Evolutionary conservation across 37 sponge, comb jelly and placozoan species (phyloP).

Genomic region (Diacarnus erythraeanus): DNA sequence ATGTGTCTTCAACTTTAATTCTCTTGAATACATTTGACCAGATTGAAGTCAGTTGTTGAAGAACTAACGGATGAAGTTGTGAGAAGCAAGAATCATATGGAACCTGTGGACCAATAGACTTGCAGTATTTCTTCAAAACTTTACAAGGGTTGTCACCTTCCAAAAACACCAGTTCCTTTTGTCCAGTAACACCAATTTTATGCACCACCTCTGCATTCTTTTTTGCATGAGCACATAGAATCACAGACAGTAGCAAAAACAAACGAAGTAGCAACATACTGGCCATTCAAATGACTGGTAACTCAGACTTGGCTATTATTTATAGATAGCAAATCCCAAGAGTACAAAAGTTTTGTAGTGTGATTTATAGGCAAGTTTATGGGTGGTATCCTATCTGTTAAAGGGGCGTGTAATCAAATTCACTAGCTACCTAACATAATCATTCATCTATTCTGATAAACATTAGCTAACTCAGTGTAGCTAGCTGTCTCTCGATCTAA

Average conservation of each 20-base stretch:
- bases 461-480: neutral
- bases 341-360: too few species aligned
- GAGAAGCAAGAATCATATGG: conserved; percentile 60
- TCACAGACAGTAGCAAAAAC: neutral
- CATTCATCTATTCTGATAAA: neutral
- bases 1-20: conserved; percentile 54
- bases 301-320: too few species aligned
- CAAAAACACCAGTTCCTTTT: conserved; percentile 50
- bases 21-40: conserved; percentile 47
- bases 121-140: conserved; percentile 77
- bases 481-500: neutral
- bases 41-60: conserved; percentile 50
- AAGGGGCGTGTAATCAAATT: neutral
- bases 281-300: neutral
- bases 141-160: conserved; percentile 79
- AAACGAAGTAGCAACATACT: neutral
- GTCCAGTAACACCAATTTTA: conserved; percentile 49
- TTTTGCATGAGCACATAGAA: neutral
- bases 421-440: too few species aligned
- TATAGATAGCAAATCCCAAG: too few species aligned
- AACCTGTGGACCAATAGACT: conserved; percentile 21
- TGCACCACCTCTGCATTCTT: neutral
- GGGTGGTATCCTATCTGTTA: neutral
- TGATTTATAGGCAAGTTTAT: neutral
- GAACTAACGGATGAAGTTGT: conserved; percentile 59